phyloP scores from a whole-genome alignment of 2,113 vertebrate species.

The Trogon surrucura region DNA sequence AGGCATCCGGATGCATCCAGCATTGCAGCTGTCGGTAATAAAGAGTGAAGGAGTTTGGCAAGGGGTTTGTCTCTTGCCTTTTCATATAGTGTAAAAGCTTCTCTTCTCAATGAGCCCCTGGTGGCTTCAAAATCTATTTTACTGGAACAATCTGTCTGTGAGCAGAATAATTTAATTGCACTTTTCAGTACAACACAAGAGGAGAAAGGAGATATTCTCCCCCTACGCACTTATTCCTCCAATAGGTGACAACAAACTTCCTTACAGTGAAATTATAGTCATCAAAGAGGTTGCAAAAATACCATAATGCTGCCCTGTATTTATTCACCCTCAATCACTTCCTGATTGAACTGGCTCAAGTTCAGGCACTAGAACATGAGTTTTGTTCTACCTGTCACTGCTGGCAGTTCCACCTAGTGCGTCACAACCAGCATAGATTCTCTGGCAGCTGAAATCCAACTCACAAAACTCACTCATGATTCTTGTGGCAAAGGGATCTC shows the following conservation, averaged over 20 bases:
- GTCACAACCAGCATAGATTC: neutral
- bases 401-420: slow-evolving; percentile 9
- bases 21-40: slow-evolving; percentile 67
- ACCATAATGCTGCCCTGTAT: neutral
- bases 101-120: slow-evolving; percentile 66
- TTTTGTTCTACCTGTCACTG: slow-evolving; percentile 2
- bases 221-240: neutral
- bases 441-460: slow-evolving; percentile 2
- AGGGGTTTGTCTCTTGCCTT: slow-evolving; percentile 60
- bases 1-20: slow-evolving; percentile 40
- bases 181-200: slow-evolving; percentile 55
- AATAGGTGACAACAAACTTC: slow-evolving; percentile 26
- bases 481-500: neutral
- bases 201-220: neutral
- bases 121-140: slow-evolving; percentile 75
- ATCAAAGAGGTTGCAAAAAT: slow-evolving; percentile 46
- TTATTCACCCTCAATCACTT: slow-evolving; percentile 21
- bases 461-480: neutral
- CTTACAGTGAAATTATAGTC: slow-evolving; percentile 12
- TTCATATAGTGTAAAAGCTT: slow-evolving; percentile 64
- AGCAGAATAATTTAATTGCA: slow-evolving; percentile 74
- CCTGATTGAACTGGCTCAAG: neutral
- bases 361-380: slow-evolving; percentile 1
- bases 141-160: slow-evolving; percentile 75
- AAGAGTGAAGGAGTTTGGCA: slow-evolving; percentile 43